Evolutionary conservation across 2,797 vertebrate genomes (phyloP).

Genomic region (Gymnothorax reevesii): DNA sequence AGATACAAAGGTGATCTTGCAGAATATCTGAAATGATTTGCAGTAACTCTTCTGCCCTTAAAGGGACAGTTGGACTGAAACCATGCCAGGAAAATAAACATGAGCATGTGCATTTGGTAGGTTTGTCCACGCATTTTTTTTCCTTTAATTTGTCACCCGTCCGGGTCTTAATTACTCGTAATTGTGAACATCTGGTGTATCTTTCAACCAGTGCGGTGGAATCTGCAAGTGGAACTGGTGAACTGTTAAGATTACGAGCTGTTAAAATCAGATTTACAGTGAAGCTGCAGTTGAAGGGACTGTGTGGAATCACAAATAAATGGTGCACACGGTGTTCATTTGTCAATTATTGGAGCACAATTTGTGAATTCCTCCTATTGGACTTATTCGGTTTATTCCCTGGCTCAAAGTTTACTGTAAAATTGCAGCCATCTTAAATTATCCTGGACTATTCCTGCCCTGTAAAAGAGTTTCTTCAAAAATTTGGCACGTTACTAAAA

Average conservation of each 20-base stretch:
- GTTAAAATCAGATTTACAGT: not conserved
- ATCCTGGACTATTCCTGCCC: not conserved
- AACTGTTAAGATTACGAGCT: not conserved
- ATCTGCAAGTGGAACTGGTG: not conserved
- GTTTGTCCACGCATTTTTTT: too few species aligned
- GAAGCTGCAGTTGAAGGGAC: not conserved
- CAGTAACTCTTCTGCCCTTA: too few species aligned
- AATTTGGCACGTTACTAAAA: conserved; percentile 8
- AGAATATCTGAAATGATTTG: too few species aligned
- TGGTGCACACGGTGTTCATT: not conserved
- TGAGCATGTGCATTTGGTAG: too few species aligned
- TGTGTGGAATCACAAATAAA: not conserved
- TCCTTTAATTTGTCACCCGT: too few species aligned
- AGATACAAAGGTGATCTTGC: too few species aligned
- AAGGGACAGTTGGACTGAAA: too few species aligned
- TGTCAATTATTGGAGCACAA: not conserved
- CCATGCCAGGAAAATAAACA: too few species aligned
- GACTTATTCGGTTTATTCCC: not conserved
- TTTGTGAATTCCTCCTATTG: not conserved
- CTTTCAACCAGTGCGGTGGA: not conserved
- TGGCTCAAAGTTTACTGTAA: not conserved
- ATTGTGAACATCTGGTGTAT: not conserved
- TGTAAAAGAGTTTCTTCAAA: not conserved
- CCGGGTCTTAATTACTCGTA: too few species aligned
- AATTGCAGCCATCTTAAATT: conserved; percentile 7